Conservation (phyloP, 1,140 invertebrate species). For the Lasioglossum albipes region DNA sequence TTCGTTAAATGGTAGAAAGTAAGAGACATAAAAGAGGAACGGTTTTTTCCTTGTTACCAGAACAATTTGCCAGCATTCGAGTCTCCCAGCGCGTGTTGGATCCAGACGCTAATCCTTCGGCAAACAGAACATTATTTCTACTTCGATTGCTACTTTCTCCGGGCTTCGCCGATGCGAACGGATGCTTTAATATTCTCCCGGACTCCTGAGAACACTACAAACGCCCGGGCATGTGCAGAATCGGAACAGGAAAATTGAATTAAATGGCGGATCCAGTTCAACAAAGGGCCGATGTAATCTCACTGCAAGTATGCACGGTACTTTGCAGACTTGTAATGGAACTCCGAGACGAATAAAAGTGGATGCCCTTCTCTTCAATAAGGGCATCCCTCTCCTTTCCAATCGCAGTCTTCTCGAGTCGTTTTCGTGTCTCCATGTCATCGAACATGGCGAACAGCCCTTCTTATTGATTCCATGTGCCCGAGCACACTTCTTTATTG, state of each 20-base stretch:
- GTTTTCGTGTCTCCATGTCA: slow-evolving; percentile 6
- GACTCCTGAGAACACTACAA: not conserved
- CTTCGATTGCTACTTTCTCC: slow-evolving; percentile 21
- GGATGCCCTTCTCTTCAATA: slow-evolving; percentile 7
- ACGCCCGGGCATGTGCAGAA: slow-evolving; percentile 1
- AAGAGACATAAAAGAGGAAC: not conserved
- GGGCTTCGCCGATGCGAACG: not conserved
- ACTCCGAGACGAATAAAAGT: slow-evolving; percentile 37
- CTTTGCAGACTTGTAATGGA: slow-evolving; percentile 34
- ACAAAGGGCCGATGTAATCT: slow-evolving; percentile 42
- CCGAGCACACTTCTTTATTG: not conserved
- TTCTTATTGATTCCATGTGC: slow-evolving; percentile 18
- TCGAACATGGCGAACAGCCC: not conserved
- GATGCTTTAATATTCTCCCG: slow-evolving; percentile 4
- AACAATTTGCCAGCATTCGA: too few relatives aligned
- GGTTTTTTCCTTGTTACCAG: too few relatives aligned
- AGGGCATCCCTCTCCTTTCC: slow-evolving; percentile 13
- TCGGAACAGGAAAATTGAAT: slow-evolving; percentile 30
- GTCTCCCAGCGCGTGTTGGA: not conserved
- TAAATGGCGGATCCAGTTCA: slow-evolving; percentile 32
- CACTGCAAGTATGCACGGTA: slow-evolving; percentile 30
- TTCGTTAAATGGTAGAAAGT: too few relatives aligned
- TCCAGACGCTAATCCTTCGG: not conserved
- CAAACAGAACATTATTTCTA: slow-evolving; percentile 6
- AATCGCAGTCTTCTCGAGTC: slow-evolving; percentile 10